phyloP scores from a whole-genome alignment of 2,888 invertebrate species.

The Hydrotaea diabolus region DNA sequence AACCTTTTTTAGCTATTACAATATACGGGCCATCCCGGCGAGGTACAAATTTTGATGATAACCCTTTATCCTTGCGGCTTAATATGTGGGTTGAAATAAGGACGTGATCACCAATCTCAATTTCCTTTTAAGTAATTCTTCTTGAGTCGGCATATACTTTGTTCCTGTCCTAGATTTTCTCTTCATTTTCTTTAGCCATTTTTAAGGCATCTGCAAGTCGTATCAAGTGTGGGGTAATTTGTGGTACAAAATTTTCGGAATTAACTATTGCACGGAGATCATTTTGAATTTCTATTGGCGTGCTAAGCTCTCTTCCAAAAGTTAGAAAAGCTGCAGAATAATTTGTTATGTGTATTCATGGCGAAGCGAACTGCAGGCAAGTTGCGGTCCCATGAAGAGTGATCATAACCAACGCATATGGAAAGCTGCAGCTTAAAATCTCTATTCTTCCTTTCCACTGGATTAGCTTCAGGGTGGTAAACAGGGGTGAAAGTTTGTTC shows the following conservation, averaged over 20 bases:
- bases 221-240: slow-evolving; percentile 43
- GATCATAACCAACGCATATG: too few species aligned
- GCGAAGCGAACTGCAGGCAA: too few species aligned
- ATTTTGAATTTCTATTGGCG: slow-evolving; percentile 69
- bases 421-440: too few species aligned
- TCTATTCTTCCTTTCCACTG: too few species aligned
- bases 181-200: slow-evolving; percentile 33
- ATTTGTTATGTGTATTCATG: slow-evolving; percentile 68
- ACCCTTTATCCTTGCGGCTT: neutral
- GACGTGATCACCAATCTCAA: slow-evolving; percentile 19
- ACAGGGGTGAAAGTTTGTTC: too few species aligned
- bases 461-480: too few species aligned
- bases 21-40: slow-evolving; percentile 16
- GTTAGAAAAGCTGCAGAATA: slow-evolving; percentile 74
- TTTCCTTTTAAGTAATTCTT: neutral
- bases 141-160: slow-evolving; percentile 18
- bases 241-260: slow-evolving; percentile 64
- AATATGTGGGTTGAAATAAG: slow-evolving; percentile 20
- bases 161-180: slow-evolving; percentile 72
- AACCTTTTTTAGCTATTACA: neutral
- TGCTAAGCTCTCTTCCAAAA: slow-evolving; percentile 74
- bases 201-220: slow-evolving; percentile 25
- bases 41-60: slow-evolving; percentile 27
- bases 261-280: slow-evolving; percentile 70
- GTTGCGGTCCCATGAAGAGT: too few species aligned